phyloP scores from a whole-genome alignment of 2,113 vertebrate genomes.

The Macroglossus sobrinus region DNA sequence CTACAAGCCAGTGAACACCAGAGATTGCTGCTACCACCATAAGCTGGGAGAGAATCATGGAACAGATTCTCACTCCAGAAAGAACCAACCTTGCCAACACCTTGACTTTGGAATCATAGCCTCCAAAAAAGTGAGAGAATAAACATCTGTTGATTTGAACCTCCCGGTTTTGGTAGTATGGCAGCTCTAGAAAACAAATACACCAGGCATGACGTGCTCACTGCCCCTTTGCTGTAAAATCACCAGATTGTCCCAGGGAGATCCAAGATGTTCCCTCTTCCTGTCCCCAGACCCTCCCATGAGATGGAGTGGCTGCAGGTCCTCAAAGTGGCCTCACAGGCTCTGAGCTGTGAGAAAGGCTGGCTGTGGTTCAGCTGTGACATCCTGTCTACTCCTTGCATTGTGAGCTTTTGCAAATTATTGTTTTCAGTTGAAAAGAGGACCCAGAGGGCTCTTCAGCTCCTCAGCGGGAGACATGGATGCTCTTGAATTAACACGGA shows the following conservation, averaged over 20 bases:
- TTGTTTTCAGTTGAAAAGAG: slow-evolving; percentile 42
- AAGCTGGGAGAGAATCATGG: neutral
- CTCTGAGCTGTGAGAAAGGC: neutral
- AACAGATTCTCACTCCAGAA: neutral
- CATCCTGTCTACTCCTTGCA: neutral
- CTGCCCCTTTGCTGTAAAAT: neutral
- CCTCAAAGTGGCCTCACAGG: neutral
- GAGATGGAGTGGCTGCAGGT: neutral
- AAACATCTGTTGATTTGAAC: neutral
- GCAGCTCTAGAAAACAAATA: neutral
- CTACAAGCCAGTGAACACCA: neutral
- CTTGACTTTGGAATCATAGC: neutral
- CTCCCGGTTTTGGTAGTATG: neutral
- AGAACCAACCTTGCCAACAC: neutral
- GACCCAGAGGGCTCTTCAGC: neutral
- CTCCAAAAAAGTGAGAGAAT: neutral
- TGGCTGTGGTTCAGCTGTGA: neutral
- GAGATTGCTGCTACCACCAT: neutral
- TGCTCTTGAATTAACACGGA: slow-evolving; percentile 16
- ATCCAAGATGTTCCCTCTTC: neutral
- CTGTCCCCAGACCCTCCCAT: neutral
- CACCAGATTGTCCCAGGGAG: neutral
- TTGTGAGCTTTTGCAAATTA: neutral
- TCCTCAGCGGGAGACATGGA: neutral
- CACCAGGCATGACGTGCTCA: accelerated